Base-by-base conservation (phyloP, 2,888 invertebrate genomes). In the Panzeria rudis region DNA sequence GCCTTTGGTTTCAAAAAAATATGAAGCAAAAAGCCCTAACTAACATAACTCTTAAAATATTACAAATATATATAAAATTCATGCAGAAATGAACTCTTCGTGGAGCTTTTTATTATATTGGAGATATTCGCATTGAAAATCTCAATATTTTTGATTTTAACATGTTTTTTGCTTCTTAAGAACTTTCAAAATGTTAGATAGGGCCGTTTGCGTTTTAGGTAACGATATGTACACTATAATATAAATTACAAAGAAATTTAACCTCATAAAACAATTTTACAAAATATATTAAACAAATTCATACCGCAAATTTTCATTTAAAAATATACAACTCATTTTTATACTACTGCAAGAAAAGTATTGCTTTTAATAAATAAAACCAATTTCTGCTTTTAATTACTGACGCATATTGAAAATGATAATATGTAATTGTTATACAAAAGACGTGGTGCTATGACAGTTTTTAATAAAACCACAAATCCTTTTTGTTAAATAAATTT, bases 381-480 rank as follows among this genome's bases (percentile, higher is more conserved):
- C 41, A 59, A 47, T 56, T 20, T 72, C 56, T 50, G 80, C 11
- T 66, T 80, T 80, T 72, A 72, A 71, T 80, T 66, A 66, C 56
- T 23, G 25, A 35, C 2, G 32, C 11, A 47, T 56, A 8, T 50
- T 61, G 0, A 44, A 71, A 52, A 17, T 54, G n/a, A 50, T 69
- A 38, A 76, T 76, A 29, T n/a, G n/a, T n/a, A 56, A 4, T 76
- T 56, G 17, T 25, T 25, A 5, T 17, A 59, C n/a, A 17, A 35
- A 56, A 54, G 41, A 44, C n/a, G 32, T 80, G n/a, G n/a, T n/a
- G n/a, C n/a, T 23, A 2, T 54, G 8, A 17, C 41, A 17, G 13
- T 38, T 77, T 66, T 32, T 29, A 23, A 50, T 25, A 68, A 78
- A 79, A 79, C 79, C 79, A 72, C 79, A 79, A 64, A 35, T 47